phyloP scores from a whole-genome alignment of 1,140 invertebrate species.

The Papilio helenus region DNA sequence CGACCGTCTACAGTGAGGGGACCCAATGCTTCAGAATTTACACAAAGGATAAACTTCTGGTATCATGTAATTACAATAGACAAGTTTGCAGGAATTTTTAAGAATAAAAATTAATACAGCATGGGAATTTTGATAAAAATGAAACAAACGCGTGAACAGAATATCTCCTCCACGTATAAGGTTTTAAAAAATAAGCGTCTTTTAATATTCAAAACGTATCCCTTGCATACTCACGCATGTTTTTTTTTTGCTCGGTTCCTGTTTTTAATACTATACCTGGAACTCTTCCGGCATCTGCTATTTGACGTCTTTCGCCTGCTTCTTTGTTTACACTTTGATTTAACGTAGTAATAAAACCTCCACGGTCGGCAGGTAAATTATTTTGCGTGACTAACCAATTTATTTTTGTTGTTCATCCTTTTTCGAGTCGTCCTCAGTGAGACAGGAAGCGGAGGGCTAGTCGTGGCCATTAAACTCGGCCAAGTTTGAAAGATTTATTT shows the following conservation, averaged over 20 bases:
- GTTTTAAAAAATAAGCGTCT: neutral
- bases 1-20: neutral
- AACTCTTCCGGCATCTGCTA: slow-evolving; percentile 4
- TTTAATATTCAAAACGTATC: neutral
- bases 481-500: slow-evolving; percentile 22
- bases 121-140: neutral
- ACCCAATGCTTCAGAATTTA: neutral
- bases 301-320: neutral
- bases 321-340: slow-evolving; percentile 10
- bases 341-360: slow-evolving; percentile 2
- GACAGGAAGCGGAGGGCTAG: neutral
- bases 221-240: neutral
- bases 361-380: slow-evolving; percentile 12
- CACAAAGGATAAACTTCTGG: neutral
- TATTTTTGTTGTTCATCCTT: slow-evolving; percentile 24
- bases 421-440: neutral
- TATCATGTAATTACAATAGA: neutral
- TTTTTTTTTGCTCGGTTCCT: slow-evolving; percentile 6
- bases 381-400: slow-evolving; percentile 23
- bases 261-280: neutral
- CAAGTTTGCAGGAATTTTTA: neutral
- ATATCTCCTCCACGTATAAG: neutral
- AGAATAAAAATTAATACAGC: neutral
- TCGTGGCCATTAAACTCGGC: slow-evolving; percentile 22
- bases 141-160: neutral